A percentile compares a stretch with the other conserved stretches of the same genome.
Conservation (phyloP, 2,797 vertebrate genomes). For the Pipistrellus pipistrellus region DNA sequence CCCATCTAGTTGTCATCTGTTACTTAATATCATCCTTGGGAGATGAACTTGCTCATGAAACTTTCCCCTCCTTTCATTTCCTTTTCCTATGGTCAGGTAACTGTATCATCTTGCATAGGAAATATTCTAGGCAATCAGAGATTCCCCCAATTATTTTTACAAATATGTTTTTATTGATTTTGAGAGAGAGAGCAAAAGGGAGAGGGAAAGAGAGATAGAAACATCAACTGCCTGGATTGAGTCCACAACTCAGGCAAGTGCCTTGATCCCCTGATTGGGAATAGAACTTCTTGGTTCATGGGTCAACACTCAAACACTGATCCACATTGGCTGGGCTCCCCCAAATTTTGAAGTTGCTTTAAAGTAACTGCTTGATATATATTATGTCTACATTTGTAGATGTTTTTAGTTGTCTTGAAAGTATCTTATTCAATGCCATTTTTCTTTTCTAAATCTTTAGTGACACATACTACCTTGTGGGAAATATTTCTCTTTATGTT, state of each 20-base stretch:
- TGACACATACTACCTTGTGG: constrained; percentile 25
- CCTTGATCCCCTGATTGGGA: too few species aligned
- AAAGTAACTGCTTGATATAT: constrained; percentile 39
- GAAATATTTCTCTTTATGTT: constrained; percentile 49
- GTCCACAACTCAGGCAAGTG: too few species aligned
- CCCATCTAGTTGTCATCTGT: constrained; percentile 63
- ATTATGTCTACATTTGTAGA: constrained; percentile 18
- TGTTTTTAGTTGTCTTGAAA: constrained; percentile 33
- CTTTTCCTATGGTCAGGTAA: constrained; percentile 56
- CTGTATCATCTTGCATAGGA: constrained; percentile 41
- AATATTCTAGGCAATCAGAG: constrained; percentile 49
- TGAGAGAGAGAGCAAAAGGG: too few species aligned
- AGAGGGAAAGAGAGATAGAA: too few species aligned
- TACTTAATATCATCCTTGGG: constrained; percentile 50
- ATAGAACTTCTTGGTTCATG: too few species aligned
- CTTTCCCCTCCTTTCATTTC: background rate
- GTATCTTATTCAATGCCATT: constrained; percentile 7
- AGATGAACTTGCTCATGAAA: constrained; percentile 35
- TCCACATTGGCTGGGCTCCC: background rate
- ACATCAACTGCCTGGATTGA: too few species aligned
- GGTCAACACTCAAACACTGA: too few species aligned
- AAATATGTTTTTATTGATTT: too few species aligned
- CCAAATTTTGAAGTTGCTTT: constrained; percentile 56
- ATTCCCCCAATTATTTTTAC: background rate
- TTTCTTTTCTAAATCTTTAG: constrained; percentile 43